phyloP scores from a whole-genome alignment of 2,113 vertebrate species.

The Hypanus sabinus region DNA sequence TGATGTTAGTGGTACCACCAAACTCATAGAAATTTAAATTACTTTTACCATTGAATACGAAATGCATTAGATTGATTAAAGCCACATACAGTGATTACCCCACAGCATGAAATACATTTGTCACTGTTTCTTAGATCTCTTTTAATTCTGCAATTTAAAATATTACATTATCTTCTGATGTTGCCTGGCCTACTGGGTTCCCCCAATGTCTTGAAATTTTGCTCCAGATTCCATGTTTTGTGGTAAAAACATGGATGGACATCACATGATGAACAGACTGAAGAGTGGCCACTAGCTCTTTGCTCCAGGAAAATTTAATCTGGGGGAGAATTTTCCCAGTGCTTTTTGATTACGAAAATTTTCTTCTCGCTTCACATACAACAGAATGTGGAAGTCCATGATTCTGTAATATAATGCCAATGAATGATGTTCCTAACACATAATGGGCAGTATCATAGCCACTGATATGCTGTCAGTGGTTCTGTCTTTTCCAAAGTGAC shows the following conservation, averaged over 20 bases:
- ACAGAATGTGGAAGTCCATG: background rate
- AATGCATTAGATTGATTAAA: too few species aligned
- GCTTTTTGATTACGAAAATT: background rate
- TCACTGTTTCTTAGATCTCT: background rate
- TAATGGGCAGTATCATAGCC: background rate
- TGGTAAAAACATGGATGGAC: too few species aligned
- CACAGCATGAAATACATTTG: background rate
- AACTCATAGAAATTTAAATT: too few species aligned
- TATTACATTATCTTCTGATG: too few species aligned
- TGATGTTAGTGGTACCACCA: too few species aligned
- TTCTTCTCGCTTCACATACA: background rate
- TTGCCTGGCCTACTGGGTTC: too few species aligned
- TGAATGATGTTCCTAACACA: background rate
- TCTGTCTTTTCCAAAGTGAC: background rate
- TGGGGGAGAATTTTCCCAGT: background rate
- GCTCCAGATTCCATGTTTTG: background rate
- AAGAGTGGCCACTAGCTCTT: background rate
- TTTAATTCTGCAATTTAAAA: too few species aligned
- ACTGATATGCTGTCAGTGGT: background rate
- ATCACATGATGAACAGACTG: background rate
- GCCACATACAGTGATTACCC: too few species aligned
- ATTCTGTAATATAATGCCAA: background rate
- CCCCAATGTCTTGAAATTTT: too few species aligned
- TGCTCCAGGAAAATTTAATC: background rate
- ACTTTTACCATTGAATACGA: too few species aligned